Evolutionary conservation across 2,797 vertebrate genomes (phyloP), one percentile per base, ranked within the genome.

Genomic region (Thunnus albacares): DNA sequence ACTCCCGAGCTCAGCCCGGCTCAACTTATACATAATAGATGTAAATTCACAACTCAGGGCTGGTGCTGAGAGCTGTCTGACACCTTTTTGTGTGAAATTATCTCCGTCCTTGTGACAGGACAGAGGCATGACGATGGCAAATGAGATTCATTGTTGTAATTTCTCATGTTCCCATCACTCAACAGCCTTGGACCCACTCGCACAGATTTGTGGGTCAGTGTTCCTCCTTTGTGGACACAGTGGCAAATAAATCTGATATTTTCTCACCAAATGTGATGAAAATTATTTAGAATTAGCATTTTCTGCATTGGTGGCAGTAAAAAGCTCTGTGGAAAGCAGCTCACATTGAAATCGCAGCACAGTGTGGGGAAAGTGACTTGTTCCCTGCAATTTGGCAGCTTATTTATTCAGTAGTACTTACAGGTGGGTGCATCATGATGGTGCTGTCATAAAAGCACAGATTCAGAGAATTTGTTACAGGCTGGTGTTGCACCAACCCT

Each of bases 21-120:
- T 89, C 77, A 65, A 68, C 79, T 83, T 79, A 73, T 91, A 83
- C 88, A 92, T 88, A 90, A 90, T 88, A 78, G 62, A 92, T 90
- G 82, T 81, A 76, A 85, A 90, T 87, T 85, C 79, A 77, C 70
- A 82, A 65, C 58, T 72, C 30, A 3, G 68, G 74, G 65, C 76
- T 79, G 1, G 15, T 62, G 60, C 73, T 51, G 72, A 66, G 77
- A 74, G 84, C 74, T 60, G 73, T 15, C 63, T 58, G 77, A 64
- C 72, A 80, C 51, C 38, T 82, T 70, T 81, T 64, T 80, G 71
- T 76, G n/a, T 67, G 66, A 83, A 80, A 78, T 57, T 57, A 63
- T 77, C 59, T 76, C 75, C 38, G 33, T 80, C 49, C 8, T 57
- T 45, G 28, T 18, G 59, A 76, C 75, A 62, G 63, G 66, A 73